These are phyloP conservation scores for Colletes gigas DNA, from an alignment of 1,140 invertebrate genomes.

Conservation along the genomic window DNA sequence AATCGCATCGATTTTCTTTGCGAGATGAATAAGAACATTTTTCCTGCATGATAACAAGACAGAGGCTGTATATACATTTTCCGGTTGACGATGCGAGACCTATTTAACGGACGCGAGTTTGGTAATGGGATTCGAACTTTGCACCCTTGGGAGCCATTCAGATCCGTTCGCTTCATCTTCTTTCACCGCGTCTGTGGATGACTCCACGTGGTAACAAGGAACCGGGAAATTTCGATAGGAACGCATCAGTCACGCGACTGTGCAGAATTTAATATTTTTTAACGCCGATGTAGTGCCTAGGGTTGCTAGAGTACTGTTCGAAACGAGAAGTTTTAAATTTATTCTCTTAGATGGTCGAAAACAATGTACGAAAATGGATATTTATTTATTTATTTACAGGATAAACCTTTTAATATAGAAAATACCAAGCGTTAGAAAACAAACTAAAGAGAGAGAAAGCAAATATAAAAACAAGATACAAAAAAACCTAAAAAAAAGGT, in stretches of 20 bases:
- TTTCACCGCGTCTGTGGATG: slow-evolving; percentile 49
- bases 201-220: neutral
- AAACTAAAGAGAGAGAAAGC: too few species aligned
- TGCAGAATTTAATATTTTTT: slow-evolving; percentile 29
- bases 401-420: too few species aligned
- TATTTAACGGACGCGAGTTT: slow-evolving; percentile 82
- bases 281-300: neutral
- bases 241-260: neutral
- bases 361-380: too few species aligned
- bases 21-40: slow-evolving; percentile 71
- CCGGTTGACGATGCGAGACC: slow-evolving; percentile 82
- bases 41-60: slow-evolving; percentile 64
- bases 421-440: too few species aligned
- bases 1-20: slow-evolving; percentile 77
- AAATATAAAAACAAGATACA: too few species aligned
- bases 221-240: slow-evolving; percentile 15
- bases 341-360: too few species aligned
- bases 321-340: too few species aligned
- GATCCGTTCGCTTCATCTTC: slow-evolving; percentile 63
- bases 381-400: too few species aligned
- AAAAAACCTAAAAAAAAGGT: too few species aligned
- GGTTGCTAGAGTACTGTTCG: too few species aligned
- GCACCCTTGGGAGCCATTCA: slow-evolving; percentile 77
- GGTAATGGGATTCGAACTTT: slow-evolving; percentile 82
- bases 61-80: slow-evolving; percentile 78